phyloP scores from a whole-genome alignment of 2,888 invertebrate genomes.

The Eupithecia abbreviata region DNA sequence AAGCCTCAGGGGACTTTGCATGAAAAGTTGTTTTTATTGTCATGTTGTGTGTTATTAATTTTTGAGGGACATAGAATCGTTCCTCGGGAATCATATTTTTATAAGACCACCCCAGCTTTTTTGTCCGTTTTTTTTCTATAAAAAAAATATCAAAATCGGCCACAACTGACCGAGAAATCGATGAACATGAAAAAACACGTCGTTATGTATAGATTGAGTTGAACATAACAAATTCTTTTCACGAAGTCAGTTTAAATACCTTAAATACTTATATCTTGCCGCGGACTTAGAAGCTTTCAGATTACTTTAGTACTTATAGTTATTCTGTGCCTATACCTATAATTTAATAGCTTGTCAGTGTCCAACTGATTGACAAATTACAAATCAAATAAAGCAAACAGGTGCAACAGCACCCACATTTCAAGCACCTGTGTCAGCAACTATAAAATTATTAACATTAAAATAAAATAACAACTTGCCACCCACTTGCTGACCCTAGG shows the following conservation, averaged over 20 bases:
- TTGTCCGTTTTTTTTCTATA: too few relatives aligned
- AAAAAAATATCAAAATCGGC: too few relatives aligned
- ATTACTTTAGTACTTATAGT: too few relatives aligned
- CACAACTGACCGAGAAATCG: too few relatives aligned
- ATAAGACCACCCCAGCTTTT: too few relatives aligned
- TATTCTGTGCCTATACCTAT: not conserved
- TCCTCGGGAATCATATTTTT: too few relatives aligned
- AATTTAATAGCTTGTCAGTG: not conserved
- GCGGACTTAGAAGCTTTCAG: not conserved
- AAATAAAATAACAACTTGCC: slow-evolving; percentile 25
- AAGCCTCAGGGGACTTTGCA: too few relatives aligned
- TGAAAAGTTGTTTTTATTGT: too few relatives aligned
- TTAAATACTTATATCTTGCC: not conserved
- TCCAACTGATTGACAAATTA: not conserved
- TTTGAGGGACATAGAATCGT: not conserved
- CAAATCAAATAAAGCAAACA: slow-evolving; percentile 4
- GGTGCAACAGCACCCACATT: slow-evolving; percentile 10
- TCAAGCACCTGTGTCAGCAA: slow-evolving; percentile 14
- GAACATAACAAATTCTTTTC: not conserved
- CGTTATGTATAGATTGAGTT: too few relatives aligned
- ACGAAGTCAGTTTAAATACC: not conserved
- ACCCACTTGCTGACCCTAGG: slow-evolving; percentile 37
- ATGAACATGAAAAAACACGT: too few relatives aligned
- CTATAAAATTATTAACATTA: slow-evolving; percentile 30
- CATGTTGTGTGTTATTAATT: too few relatives aligned